A percentile compares a stretch with the other conserved stretches of the same genome.
phyloP scores from a whole-genome alignment of 2,888 invertebrate species.

The Globia sparganii region DNA sequence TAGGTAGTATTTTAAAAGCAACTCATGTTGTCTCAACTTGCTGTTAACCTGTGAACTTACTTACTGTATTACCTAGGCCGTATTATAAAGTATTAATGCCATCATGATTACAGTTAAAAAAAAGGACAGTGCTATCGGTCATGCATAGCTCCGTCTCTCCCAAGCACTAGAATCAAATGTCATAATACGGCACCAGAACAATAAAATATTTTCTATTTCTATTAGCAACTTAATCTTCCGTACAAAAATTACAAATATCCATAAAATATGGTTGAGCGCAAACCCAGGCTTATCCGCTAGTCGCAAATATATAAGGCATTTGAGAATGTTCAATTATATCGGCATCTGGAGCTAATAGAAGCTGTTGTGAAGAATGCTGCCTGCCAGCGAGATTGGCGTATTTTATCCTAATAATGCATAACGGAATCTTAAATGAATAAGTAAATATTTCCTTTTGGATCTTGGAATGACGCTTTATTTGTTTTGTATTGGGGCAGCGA shows the following conservation, averaged over 20 bases:
- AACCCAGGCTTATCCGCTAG: conserved; percentile 44
- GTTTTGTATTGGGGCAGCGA: conserved; percentile 2
- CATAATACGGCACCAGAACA: too few relatives aligned
- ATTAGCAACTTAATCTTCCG: neutral
- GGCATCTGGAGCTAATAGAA: conserved; percentile 77
- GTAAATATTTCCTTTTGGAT: conserved; percentile 47
- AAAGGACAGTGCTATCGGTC: too few relatives aligned
- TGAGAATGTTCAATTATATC: conserved; percentile 83
- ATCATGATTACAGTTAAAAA: too few relatives aligned
- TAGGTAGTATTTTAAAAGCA: neutral
- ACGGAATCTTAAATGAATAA: conserved; percentile 64
- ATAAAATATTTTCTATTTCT: neutral
- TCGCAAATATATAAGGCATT: conserved; percentile 78
- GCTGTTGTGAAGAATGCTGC: conserved; percentile 74
- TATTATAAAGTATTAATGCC: too few relatives aligned
- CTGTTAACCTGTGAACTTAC: neutral
- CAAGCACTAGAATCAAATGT: too few relatives aligned
- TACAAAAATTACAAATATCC: conserved; percentile 10
- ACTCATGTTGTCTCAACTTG: neutral
- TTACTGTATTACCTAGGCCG: neutral
- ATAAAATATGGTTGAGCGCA: neutral
- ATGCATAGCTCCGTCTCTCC: too few relatives aligned
- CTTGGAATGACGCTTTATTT: conserved; percentile 22
- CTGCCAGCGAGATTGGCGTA: conserved; percentile 76
- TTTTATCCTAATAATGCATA: conserved; percentile 72